These are phyloP conservation scores for Microtus pennsylvanicus DNA, from an alignment of 2,113 vertebrate species.

Conservation along the genomic window DNA sequence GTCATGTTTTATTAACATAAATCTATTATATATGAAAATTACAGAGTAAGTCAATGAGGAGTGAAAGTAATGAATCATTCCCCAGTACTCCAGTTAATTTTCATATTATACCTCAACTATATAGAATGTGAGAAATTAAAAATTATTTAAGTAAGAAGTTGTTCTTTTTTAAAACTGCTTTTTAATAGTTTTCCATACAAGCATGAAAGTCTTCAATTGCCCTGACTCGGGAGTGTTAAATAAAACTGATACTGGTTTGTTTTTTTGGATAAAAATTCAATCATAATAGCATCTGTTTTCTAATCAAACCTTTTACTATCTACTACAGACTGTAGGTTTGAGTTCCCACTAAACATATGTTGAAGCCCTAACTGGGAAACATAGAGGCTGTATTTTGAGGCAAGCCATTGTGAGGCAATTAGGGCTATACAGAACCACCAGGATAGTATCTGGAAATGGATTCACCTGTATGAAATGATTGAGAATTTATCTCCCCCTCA, in stretches of 20 bases:
- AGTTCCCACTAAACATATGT: neutral
- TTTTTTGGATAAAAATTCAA: neutral
- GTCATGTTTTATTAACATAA: slow-evolving; percentile 1
- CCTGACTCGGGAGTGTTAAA: neutral
- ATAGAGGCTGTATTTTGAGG: neutral
- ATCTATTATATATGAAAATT: neutral
- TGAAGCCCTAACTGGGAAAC: neutral
- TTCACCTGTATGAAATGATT: neutral
- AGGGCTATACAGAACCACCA: neutral
- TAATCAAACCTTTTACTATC: neutral
- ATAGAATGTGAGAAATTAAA: neutral
- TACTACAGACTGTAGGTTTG: neutral
- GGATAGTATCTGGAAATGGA: neutral
- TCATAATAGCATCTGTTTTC: neutral
- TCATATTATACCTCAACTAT: neutral
- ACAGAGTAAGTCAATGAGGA: neutral
- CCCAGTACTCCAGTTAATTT: neutral
- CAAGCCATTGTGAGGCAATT: neutral
- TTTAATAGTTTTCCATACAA: neutral
- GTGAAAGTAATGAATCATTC: neutral
- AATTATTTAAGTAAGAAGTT: neutral
- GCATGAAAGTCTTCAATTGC: neutral
- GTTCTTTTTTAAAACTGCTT: neutral
- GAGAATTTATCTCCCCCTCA: neutral
- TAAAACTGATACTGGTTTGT: neutral